phyloP scores from a whole-genome alignment of 2,888 invertebrate genomes.

The Zaprionus obscuricornis region DNA sequence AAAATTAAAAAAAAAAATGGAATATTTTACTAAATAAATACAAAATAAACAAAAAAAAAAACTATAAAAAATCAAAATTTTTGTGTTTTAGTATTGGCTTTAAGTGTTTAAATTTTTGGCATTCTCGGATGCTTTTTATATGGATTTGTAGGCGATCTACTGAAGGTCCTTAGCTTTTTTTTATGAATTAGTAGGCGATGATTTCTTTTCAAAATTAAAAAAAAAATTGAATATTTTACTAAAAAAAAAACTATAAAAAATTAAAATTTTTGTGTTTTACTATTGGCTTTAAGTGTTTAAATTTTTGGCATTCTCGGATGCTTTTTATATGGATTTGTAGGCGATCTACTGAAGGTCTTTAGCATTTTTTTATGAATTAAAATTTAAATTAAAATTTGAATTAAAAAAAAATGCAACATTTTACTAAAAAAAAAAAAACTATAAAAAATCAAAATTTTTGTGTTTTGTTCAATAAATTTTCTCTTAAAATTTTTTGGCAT shows the following conservation, averaged over 20 bases:
- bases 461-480: background rate
- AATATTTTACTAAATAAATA: slow-evolving; percentile 80
- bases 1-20: slow-evolving; percentile 49
- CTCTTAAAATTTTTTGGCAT: background rate
- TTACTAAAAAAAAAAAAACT: slow-evolving; percentile 77
- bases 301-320: background rate
- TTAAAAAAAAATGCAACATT: slow-evolving; percentile 63
- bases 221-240: slow-evolving; percentile 74
- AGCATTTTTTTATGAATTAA: too few relatives aligned
- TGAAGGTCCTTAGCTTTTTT: too few relatives aligned
- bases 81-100: background rate
- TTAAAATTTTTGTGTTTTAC: slow-evolving; percentile 19
- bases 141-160: background rate
- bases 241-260: slow-evolving; percentile 71
- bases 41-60: slow-evolving; percentile 63
- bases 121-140: background rate
- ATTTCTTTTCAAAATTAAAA: slow-evolving; percentile 60
- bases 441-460: slow-evolving; percentile 48
- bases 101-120: background rate
- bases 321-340: background rate
- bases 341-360: too few relatives aligned
- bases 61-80: slow-evolving; percentile 55
- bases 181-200: too few relatives aligned
- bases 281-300: background rate
- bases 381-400: slow-evolving; percentile 60